Base-by-base conservation (phyloP, 2,888 invertebrate genomes). In the Metalampra italica region DNA sequence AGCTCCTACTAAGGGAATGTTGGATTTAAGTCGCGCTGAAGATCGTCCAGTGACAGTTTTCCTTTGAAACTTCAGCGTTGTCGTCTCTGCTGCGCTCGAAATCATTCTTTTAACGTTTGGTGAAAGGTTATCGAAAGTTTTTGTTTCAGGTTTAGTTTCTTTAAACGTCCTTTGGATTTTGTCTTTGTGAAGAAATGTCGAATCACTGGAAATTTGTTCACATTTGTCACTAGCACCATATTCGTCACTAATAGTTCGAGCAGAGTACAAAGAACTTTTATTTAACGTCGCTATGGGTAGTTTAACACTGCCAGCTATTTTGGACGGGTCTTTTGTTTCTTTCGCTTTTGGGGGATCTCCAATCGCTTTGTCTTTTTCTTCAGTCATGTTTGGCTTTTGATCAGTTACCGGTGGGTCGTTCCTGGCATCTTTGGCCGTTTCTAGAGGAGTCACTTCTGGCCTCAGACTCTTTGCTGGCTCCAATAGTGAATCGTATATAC, bases 401-500 rank as follows among this genome's bases (percentile, higher is more conserved):
- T 68, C 51, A 40, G 54, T 56, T 52, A 85, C 77, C 47, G 89
- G 88, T 52, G 89, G 89, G 50, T 89, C 84, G 60, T 88, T 88
- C 64, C 87, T 75, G n/a, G 88, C 87, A 66, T 89, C 88, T 78
- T 88, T 89, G 45, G 88, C 88, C 37, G 80, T 85, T 69, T 85
- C 82, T 43, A 83, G 64, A 43, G 69, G 61, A 32, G 56, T 67
- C 7, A 71, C 63, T 66, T 82, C 84, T 45, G 82, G 78, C 60
- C 70, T 72, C 34, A 79, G 54, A 58, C 75, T 81, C 61, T 85
- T 87, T 1, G 65, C 72, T 52, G 87, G 89, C 63, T 90, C 92
- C 65, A 91, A 91, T 60, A 96, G 90, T 57, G 94, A 94, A 89
- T 97, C 97, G 81, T 96, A 96, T 83, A 96, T 94, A 57, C 95